phyloP scores from a whole-genome alignment of 2,888 invertebrate species.

The Leucophenga maculata region DNA sequence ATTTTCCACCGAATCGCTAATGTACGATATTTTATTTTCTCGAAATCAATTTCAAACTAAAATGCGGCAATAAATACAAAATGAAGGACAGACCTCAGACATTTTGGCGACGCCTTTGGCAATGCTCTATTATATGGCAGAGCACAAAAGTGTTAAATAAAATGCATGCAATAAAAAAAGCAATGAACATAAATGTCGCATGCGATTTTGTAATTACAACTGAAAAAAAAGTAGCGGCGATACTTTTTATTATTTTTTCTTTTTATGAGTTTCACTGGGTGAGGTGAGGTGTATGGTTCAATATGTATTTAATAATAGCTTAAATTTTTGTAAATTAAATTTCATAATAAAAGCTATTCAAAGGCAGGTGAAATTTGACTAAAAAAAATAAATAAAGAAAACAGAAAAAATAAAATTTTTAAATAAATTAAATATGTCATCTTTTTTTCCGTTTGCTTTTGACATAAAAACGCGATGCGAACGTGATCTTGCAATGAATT shows the following conservation, averaged over 20 bases:
- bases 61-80: conserved; percentile 3
- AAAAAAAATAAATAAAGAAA: background rate
- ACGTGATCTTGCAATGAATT: conserved; percentile 17
- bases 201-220: background rate
- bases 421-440: background rate
- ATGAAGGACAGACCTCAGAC: conserved; percentile 13
- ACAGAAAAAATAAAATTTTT: background rate
- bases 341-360: background rate
- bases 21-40: background rate
- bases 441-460: background rate
- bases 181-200: background rate
- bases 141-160: background rate
- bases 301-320: background rate
- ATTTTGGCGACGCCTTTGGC: conserved; percentile 9
- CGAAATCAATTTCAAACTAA: conserved; percentile 11
- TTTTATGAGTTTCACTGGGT: background rate
- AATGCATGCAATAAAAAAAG: background rate
- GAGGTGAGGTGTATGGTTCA: too few relatives aligned
- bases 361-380: background rate
- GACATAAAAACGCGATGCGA: conserved; percentile 1
- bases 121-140: background rate
- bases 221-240: background rate
- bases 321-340: too few relatives aligned
- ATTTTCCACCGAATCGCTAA: too few relatives aligned
- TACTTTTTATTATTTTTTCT: background rate